Evolutionary conservation across 2,888 invertebrate genomes (phyloP).

Genomic region (Sinopyrophorus schimmeli): DNA sequence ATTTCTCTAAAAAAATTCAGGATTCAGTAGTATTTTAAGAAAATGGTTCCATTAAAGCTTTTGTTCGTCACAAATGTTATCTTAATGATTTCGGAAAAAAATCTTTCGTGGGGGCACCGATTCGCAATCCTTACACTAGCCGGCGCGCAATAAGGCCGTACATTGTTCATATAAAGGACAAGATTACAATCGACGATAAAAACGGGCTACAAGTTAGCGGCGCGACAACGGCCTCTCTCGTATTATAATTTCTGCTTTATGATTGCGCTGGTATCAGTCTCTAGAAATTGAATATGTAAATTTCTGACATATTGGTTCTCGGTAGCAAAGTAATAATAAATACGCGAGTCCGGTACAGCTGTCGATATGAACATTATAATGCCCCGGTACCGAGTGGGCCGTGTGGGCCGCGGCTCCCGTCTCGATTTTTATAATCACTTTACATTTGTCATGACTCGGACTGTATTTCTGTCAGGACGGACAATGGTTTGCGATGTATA

Average conservation of each 20-base stretch:
- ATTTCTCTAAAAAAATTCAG: no score
- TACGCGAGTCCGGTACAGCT: conserved; percentile 43
- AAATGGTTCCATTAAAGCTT: no score
- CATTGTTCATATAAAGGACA: no score
- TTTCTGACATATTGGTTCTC: conserved; percentile 48
- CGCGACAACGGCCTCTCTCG: no score
- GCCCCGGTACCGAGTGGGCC: conserved; percentile 39
- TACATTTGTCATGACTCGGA: conserved; percentile 50
- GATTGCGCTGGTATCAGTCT: conserved; percentile 14
- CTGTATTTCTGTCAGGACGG: conserved; percentile 51
- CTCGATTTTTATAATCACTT: conserved; percentile 45
- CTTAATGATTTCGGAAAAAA: no score
- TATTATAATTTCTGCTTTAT: conserved; percentile 20
- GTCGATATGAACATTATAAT: conserved; percentile 49
- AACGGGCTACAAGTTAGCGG: no score
- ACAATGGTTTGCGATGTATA: conserved; percentile 48
- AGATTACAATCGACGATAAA: no score
- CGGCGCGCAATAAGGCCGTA: no score
- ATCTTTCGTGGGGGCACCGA: no score
- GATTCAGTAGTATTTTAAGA: no score
- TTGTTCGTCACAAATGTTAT: no score
- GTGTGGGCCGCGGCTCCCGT: conserved; percentile 50
- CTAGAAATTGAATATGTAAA: conserved; percentile 45
- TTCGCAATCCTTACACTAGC: no score
- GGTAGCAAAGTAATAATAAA: conserved; percentile 46